Base-by-base conservation (phyloP, 2,888 invertebrate genomes). In the Tetranychus truncatus region DNA sequence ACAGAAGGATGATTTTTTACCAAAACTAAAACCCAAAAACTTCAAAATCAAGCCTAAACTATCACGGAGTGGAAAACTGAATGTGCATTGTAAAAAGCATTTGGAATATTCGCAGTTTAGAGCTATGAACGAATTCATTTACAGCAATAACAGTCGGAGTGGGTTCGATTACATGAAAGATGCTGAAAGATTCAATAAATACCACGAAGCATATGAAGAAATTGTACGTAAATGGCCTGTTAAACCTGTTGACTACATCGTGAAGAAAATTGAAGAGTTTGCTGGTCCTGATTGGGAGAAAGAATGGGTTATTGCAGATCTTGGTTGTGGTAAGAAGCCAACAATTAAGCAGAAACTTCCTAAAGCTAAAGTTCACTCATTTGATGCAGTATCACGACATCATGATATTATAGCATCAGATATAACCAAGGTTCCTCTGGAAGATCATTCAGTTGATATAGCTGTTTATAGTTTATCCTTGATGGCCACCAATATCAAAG, bases 191-290 rank as follows among this genome's bases (percentile, higher is more conserved):
- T 77, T 77, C 67, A 24, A 45, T 6, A 15, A 18, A 46, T 77
- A 77, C 45, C 77, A 77, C 24, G 45, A 75, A 15, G 75, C 77
- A 6, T 77, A 77, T 45, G 77, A 66, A 6, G 7, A 66, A n/a
- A n/a, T 77, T 5, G 72, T 55, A 6, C 20, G 72, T n/a, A 74
- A 77, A 24, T 77, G 77, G 77, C 77, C 77, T 15, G 21, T 75
- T 7, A 76, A 77, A 72, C 77, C 77, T 2, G 66, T 77, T 24
- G 73, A 73, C 55, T 11, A 45, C 21, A 73, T 73, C 1, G 21
- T 55, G 1, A 15, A 73, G 9, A 66, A 20, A 7, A 73, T 73
- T 34, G 21, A 73, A 21, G 15, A 9, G 21, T 21, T 24, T 34
- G 44, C 44, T 1, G 55, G 34, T 45, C 67, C 67, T 24, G 24